Evolutionary conservation across 2,888 invertebrate genomes (phyloP), one percentile per base, ranked within the genome.

Genomic region (Trypoxylon attenuatum): DNA sequence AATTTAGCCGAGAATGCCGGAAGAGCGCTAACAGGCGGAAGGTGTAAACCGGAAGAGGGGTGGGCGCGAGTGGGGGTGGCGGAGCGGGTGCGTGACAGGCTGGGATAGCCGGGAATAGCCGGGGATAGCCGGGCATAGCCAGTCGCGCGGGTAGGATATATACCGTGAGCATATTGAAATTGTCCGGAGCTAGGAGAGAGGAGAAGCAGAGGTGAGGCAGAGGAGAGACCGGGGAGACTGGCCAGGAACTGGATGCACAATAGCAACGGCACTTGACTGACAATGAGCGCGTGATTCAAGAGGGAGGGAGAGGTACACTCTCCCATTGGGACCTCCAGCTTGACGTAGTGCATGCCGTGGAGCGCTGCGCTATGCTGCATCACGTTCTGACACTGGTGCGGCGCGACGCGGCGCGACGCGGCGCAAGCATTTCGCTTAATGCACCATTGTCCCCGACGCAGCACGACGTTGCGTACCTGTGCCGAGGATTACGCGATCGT

Each of bases 361-460:
- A 55, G 55, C 69, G 64, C 69, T 59, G 58, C n/a, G n/a, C n/a
- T n/a, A n/a, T n/a, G n/a, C n/a, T n/a, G n/a, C n/a, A n/a, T n/a
- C n/a, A n/a, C n/a, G n/a, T n/a, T n/a, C n/a, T n/a, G n/a, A n/a
- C n/a, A n/a, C n/a, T n/a, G n/a, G n/a, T n/a, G n/a, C n/a, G n/a
- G n/a, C n/a, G n/a, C n/a, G n/a, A n/a, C n/a, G n/a, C n/a, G n/a
- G n/a, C n/a, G n/a, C n/a, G n/a, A n/a, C n/a, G n/a, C n/a, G n/a
- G n/a, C n/a, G n/a, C n/a, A n/a, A n/a, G n/a, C n/a, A n/a, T n/a
- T n/a, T n/a, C n/a, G 73, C 75, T 75, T 78, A 78, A 75, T 75
- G 75, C 71, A 51, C 68, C 56, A 78, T 78, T 78, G 78, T 78
- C 75, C 78, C 73, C 33, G 33, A n/a, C n/a, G n/a, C n/a, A n/a